Conservation (phyloP, 2,888 invertebrate species). For the Agrochola lota region DNA sequence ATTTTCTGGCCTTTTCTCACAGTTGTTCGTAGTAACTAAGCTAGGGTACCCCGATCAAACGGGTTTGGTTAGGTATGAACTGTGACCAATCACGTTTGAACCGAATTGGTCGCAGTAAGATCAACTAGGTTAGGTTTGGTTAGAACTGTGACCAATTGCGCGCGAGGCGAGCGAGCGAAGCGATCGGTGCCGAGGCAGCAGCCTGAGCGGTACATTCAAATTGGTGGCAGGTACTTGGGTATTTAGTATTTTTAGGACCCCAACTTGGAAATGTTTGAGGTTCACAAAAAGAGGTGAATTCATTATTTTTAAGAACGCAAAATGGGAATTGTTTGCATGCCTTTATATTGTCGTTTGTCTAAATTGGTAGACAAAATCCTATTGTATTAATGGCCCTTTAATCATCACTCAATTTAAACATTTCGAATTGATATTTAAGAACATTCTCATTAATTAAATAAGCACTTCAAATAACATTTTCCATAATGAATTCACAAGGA, state of each 20-base stretch:
- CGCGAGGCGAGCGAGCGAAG: background rate
- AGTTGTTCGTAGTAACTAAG: background rate
- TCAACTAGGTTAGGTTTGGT: no score
- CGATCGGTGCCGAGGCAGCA: background rate
- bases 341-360: background rate
- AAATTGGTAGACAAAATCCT: background rate
- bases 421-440: constrained; percentile 1
- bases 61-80: background rate
- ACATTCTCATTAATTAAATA: background rate
- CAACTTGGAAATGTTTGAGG: background rate
- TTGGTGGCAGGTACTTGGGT: background rate
- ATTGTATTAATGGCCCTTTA: background rate
- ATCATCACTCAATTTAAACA: background rate
- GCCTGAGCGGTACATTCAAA: background rate
- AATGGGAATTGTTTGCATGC: background rate
- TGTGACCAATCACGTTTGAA: background rate
- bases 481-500: constrained; percentile 26
- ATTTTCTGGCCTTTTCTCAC: background rate
- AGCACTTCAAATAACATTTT: constrained; percentile 11
- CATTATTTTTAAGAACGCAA: background rate
- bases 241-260: background rate
- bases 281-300: no score
- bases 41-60: background rate
- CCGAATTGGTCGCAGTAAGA: no score
- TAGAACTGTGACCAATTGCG: no score